phyloP scores from a whole-genome alignment of 2,888 invertebrate species.

The Drosophila atripex region DNA sequence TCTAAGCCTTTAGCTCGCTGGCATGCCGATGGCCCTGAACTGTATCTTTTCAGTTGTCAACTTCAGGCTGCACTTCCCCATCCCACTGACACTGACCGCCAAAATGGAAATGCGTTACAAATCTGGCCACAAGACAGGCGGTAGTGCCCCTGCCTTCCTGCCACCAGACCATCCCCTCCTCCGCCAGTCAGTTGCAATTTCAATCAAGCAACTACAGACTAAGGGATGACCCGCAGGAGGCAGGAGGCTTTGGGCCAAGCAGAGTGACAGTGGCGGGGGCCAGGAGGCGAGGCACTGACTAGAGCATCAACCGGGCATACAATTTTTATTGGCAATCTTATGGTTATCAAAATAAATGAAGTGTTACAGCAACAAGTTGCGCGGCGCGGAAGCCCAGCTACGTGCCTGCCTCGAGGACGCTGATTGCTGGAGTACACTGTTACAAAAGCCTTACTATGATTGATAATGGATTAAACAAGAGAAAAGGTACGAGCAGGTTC shows the following conservation, averaged over 20 bases:
- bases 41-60: constrained; percentile 74
- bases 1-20: constrained; percentile 17
- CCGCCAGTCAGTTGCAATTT: constrained; percentile 63
- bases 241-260: constrained; percentile 3
- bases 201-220: constrained; percentile 70
- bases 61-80: constrained; percentile 52
- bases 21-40: constrained; percentile 28
- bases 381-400: constrained; percentile 69
- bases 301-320: constrained; percentile 28
- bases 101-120: constrained; percentile 71
- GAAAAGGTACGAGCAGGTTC: not conserved
- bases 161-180: constrained; percentile 11
- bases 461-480: not conserved
- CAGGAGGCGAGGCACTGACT: constrained; percentile 3
- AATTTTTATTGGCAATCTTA: constrained; percentile 73
- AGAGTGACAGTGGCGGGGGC: not conserved
- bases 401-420: constrained; percentile 55
- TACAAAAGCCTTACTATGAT: not conserved
- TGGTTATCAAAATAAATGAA: constrained; percentile 79
- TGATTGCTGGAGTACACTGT: constrained; percentile 55
- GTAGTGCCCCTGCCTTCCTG: constrained; percentile 2
- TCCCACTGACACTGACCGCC: constrained; percentile 66
- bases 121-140: constrained; percentile 45
- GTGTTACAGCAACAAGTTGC: constrained; percentile 75
- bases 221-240: constrained; percentile 68